A percentile compares a stretch with the other conserved stretches of the same genome.
Conservation (phyloP, 2,113 vertebrate species). For the Rhombomys opimus region DNA sequence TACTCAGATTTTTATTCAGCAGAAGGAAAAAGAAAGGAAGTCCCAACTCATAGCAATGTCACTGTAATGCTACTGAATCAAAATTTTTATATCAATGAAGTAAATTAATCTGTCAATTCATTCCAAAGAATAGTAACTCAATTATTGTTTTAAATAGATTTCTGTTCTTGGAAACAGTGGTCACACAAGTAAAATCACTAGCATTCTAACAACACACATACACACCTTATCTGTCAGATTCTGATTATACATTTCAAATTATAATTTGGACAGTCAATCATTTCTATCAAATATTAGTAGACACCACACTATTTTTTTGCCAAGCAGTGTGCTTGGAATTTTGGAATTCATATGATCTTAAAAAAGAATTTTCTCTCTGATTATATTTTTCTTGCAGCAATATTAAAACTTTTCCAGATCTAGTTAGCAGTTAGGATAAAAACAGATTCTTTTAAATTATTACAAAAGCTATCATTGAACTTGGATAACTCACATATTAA, state of each 20-base stretch:
- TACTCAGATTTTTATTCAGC: not conserved
- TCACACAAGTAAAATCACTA: constrained; percentile 39
- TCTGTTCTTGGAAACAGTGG: not conserved
- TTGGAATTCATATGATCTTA: not conserved
- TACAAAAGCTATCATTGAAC: not conserved
- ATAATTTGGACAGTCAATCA: constrained; percentile 23
- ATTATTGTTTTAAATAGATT: constrained; percentile 29
- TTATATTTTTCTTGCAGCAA: not conserved
- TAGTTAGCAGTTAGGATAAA: not conserved
- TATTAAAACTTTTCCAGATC: not conserved
- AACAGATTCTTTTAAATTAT: constrained; percentile 9
- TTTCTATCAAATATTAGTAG: not conserved
- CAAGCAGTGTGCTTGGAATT: not conserved
- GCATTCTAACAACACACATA: not conserved
- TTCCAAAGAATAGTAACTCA: not conserved
- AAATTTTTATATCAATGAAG: not conserved
- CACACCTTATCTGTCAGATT: not conserved
- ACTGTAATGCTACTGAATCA: not conserved
- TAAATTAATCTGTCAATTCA: constrained; percentile 30
- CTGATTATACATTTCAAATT: not conserved
- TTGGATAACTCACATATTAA: not conserved
- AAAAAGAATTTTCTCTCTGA: not conserved
- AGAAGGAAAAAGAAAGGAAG: not conserved
- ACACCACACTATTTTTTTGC: not conserved
- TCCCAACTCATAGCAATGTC: not conserved